Percentiles rank a stretch among this genome's conserved stretches.
Evolutionary conservation across 2,888 invertebrate genomes (phyloP).

Genomic region (Neoascia interrupta): DNA sequence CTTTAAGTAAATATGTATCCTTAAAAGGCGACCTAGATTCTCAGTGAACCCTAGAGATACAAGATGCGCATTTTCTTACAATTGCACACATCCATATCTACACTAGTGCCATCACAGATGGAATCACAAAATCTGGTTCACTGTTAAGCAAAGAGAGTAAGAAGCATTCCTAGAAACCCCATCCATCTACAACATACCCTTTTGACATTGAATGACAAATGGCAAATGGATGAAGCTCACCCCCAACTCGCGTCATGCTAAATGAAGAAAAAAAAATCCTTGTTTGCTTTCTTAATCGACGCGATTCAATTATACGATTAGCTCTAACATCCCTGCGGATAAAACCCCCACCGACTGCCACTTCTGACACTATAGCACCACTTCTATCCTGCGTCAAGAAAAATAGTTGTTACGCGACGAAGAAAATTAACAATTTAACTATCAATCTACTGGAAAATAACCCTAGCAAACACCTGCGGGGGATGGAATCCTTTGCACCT

Average conservation of each 20-base stretch:
- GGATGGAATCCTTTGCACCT: conserved; percentile 8
- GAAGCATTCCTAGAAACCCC: background rate
- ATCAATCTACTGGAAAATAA: conserved; percentile 53
- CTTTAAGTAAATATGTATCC: conserved; percentile 58
- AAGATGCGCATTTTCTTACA: conserved; percentile 59
- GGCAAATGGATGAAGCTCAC: conserved; percentile 18
- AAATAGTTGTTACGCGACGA: conserved; percentile 16
- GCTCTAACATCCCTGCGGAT: conserved; percentile 31
- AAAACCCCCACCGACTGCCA: too few relatives aligned
- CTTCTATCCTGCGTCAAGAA: background rate
- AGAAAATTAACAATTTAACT: conserved; percentile 58
- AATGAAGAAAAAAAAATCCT: conserved; percentile 17
- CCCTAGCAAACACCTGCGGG: conserved; percentile 23
- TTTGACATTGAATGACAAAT: conserved; percentile 49
- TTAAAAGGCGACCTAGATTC: conserved; percentile 67
- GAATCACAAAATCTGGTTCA: background rate
- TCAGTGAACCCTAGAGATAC: conserved; percentile 58
- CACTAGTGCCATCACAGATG: background rate
- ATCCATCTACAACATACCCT: background rate
- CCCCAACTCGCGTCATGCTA: background rate
- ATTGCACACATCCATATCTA: conserved; percentile 22
- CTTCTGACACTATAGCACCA: background rate
- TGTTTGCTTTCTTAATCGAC: conserved; percentile 39
- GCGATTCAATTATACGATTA: conserved; percentile 46
- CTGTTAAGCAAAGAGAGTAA: background rate